These are phyloP conservation scores for Tamias sibiricus DNA, from an alignment of 2,113 vertebrate species.

Conservation along the genomic window DNA sequence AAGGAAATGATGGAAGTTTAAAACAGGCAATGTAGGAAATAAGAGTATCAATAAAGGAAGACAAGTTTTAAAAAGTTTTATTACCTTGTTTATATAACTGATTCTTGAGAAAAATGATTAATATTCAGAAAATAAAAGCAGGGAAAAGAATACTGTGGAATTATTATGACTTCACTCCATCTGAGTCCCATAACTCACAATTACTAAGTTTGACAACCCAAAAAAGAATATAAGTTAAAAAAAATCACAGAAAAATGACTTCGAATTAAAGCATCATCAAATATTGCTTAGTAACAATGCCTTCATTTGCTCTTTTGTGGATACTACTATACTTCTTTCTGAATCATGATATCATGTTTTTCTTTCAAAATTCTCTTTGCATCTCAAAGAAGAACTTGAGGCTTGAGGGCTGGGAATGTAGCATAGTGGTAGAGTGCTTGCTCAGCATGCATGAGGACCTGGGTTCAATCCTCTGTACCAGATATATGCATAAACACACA, in stretches of 20 bases:
- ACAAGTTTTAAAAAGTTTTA: background rate
- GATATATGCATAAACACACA: no score
- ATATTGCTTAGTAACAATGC: background rate
- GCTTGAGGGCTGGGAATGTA: background rate
- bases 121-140: slow-evolving; percentile 43
- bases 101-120: slow-evolving; percentile 27
- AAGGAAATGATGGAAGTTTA: slow-evolving; percentile 1
- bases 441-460: background rate
- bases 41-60: background rate
- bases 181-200: background rate
- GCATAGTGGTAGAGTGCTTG: background rate
- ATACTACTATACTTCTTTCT: background rate
- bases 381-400: background rate
- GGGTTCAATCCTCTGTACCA: background rate
- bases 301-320: slow-evolving; percentile 12
- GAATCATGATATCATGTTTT: background rate
- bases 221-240: background rate
- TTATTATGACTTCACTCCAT: background rate
- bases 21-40: background rate
- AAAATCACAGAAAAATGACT: slow-evolving; percentile 44
- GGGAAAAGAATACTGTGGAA: background rate
- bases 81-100: slow-evolving; percentile 32
- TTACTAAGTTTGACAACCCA: background rate
- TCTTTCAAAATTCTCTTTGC: slow-evolving; percentile 21
- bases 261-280: background rate